Conservation (phyloP, 2,113 vertebrate species). For the Donacobius atricapilla region DNA sequence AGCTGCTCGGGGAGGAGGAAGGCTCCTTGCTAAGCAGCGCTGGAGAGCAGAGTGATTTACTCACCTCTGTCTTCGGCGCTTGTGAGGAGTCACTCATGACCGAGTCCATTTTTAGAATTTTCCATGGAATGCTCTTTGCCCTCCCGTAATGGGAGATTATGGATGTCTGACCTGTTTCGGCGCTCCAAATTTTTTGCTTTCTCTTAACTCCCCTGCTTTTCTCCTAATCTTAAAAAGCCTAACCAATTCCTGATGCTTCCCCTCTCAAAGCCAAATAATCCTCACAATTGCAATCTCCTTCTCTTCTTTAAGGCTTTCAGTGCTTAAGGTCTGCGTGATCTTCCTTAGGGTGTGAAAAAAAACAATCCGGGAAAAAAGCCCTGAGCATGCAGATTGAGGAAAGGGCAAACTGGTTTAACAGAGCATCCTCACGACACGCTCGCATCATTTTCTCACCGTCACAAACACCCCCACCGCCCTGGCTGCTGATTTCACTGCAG, state of each 20-base stretch:
- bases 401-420: slow-evolving; percentile 8
- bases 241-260: not conserved
- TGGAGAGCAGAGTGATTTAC: not conserved
- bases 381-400: not conserved
- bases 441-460: not conserved
- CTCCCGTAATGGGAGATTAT: not conserved
- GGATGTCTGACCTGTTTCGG: not conserved
- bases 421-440: not conserved
- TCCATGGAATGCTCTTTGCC: slow-evolving; percentile 7
- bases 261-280: slow-evolving; percentile 28
- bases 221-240: slow-evolving; percentile 25
- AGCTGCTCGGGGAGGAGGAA: not conserved
- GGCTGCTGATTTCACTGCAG: not conserved
- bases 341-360: not conserved
- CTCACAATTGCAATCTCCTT: not conserved
- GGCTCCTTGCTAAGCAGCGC: not conserved
- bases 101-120: not conserved
- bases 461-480: not conserved
- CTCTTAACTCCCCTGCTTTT: not conserved
- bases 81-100: not conserved
- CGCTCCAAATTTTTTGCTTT: not conserved
- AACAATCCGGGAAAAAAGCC: not conserved
- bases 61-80: not conserved
- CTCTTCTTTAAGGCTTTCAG: not conserved
- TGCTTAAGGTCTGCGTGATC: slow-evolving; percentile 6